A percentile compares a stretch with the other conserved stretches of the same genome.
Evolutionary conservation across 2,888 invertebrate species (phyloP).

Genomic region (Graphium colonna): DNA sequence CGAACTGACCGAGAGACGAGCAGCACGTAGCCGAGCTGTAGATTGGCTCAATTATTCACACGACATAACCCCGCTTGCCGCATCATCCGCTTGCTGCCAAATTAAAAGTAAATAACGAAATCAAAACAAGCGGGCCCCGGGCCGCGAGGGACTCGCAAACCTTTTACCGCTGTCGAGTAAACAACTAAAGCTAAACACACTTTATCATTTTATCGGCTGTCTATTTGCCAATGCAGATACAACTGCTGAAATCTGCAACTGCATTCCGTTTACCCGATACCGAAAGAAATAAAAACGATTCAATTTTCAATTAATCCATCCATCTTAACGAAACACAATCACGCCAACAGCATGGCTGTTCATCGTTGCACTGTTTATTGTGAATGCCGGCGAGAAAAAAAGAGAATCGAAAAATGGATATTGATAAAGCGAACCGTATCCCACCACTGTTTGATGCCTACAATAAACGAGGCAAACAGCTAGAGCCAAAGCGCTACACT

Average conservation of each 20-base stretch:
- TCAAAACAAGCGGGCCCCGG: conserved; percentile 72
- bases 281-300: conserved; percentile 19
- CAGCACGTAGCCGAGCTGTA: conserved; percentile 50
- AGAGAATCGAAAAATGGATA: conserved; percentile 26
- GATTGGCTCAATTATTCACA: conserved; percentile 74
- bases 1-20: conserved; percentile 35
- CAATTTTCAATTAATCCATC: conserved; percentile 13
- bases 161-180: conserved; percentile 76
- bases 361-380: conserved; percentile 4
- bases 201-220: conserved; percentile 72
- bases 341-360: conserved; percentile 14
- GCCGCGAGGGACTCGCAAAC: conserved; percentile 76
- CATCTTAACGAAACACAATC: not conserved
- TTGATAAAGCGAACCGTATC: conserved; percentile 32
- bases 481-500: conserved; percentile 63
- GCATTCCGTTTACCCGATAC: conserved; percentile 41
- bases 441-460: conserved; percentile 38
- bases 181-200: conserved; percentile 75
- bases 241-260: conserved; percentile 50
- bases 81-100: conserved; percentile 78
- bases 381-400: conserved; percentile 10
- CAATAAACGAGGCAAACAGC: conserved; percentile 54
- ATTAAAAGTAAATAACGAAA: conserved; percentile 81
- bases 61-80: conserved; percentile 61
- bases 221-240: conserved; percentile 66